Conservation (phyloP, 37 sponge, comb jelly and placozoan species). For the Amphimedon queenslandica region DNA sequence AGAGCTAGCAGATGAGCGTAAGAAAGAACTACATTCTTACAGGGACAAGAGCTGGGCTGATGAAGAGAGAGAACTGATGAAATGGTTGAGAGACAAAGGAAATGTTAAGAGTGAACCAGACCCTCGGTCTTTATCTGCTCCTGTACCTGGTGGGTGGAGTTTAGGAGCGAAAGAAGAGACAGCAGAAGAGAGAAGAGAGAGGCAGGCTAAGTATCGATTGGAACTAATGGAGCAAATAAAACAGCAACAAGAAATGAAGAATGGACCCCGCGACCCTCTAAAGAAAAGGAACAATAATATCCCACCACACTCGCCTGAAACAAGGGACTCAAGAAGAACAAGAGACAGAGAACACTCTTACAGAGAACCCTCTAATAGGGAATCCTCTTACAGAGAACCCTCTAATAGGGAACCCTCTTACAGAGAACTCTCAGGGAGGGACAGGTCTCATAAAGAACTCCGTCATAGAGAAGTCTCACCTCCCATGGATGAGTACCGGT, state of each 20-base stretch:
- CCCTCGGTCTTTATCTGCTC: conserved; percentile 48
- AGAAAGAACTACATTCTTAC: conserved; percentile 12
- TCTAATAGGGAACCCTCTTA: not conserved
- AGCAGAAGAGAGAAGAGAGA: conserved; percentile 18
- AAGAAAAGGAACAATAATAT: not conserved
- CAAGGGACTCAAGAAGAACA: not conserved
- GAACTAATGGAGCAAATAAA: conserved; percentile 57
- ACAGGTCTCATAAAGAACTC: no score
- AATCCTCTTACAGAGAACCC: not conserved
- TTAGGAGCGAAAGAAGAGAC: conserved; percentile 12
- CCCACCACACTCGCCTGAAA: not conserved
- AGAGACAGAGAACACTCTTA: not conserved
- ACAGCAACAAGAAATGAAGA: conserved; percentile 4
- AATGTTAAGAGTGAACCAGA: not conserved
- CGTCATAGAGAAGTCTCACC: not conserved
- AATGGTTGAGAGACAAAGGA: conserved; percentile 32
- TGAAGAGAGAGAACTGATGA: conserved; percentile 42
- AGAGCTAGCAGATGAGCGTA: conserved; percentile 34
- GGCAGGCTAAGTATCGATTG: conserved; percentile 53
- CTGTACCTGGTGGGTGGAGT: not conserved
- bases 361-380: not conserved
- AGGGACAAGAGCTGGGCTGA: conserved; percentile 35
- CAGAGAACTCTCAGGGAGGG: not conserved
- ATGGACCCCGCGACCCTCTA: not conserved
- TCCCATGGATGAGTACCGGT: not conserved